Conservation (phyloP, 2,888 invertebrate genomes). For the Apodemia duryi region DNA sequence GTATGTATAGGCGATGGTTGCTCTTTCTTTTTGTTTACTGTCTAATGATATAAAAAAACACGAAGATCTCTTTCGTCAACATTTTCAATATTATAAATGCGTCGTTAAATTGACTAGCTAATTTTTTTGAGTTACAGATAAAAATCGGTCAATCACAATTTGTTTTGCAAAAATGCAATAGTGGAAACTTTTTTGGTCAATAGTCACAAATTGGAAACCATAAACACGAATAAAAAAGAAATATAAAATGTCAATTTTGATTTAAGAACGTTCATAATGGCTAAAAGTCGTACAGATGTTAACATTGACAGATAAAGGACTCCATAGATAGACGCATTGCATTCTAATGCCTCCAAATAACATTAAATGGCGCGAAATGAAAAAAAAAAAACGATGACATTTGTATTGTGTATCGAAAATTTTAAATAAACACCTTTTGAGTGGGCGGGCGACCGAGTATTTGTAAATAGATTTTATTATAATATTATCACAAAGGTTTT, state of each 20-base stretch:
- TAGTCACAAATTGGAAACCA: constrained; percentile 68
- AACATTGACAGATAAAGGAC: constrained; percentile 30
- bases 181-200: constrained; percentile 42
- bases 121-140: too few species aligned
- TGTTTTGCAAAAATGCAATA: not conserved
- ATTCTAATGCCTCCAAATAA: constrained; percentile 58
- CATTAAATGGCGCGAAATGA: constrained; percentile 75
- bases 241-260: constrained; percentile 27
- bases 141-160: too few species aligned
- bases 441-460: constrained; percentile 74
- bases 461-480: constrained; percentile 75
- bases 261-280: constrained; percentile 35
- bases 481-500: constrained; percentile 55
- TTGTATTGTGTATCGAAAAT: constrained; percentile 64
- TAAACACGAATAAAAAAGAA: constrained; percentile 61
- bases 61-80: too few species aligned
- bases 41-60: too few species aligned
- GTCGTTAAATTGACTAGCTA: too few species aligned
- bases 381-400: constrained; percentile 68
- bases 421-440: constrained; percentile 79
- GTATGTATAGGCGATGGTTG: too few species aligned
- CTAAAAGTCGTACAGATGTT: constrained; percentile 34
- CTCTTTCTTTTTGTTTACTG: too few species aligned
- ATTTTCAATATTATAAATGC: too few species aligned
- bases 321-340: constrained; percentile 34